phyloP scores from a whole-genome alignment of 2,888 invertebrate genomes.

The Polylopha cassiicola region DNA sequence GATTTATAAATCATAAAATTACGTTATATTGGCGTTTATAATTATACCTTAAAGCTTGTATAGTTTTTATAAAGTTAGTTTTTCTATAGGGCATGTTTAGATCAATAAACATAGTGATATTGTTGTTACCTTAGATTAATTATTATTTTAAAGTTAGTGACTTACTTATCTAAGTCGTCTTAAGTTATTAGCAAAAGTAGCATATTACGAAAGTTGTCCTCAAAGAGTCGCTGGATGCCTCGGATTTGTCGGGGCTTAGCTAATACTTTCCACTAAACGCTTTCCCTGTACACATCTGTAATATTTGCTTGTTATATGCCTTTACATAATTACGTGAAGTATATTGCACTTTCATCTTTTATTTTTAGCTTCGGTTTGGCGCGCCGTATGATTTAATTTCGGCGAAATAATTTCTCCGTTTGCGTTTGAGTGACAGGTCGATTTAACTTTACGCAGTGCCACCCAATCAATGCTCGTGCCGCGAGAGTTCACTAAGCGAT shows the following conservation, averaged over 20 bases:
- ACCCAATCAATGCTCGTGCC: conserved; percentile 31
- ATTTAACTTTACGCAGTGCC: conserved; percentile 40
- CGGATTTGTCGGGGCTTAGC: conserved; percentile 3
- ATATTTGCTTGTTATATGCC: background rate
- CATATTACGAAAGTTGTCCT: conserved; percentile 26
- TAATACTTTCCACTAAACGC: conserved; percentile 1
- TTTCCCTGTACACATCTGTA: background rate
- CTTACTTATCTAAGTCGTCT: conserved; percentile 12
- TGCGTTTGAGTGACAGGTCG: conserved; percentile 43
- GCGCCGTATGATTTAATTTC: conserved; percentile 19
- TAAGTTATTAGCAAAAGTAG: conserved; percentile 23
- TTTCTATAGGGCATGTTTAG: too few relatives aligned
- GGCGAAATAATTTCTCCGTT: conserved; percentile 21
- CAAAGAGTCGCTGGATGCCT: conserved; percentile 1
- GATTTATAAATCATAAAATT: too few relatives aligned
- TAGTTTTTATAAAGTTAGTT: too few relatives aligned
- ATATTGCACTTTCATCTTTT: conserved; percentile 9
- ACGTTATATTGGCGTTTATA: too few relatives aligned
- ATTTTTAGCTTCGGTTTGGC: conserved; percentile 2
- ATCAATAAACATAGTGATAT: too few relatives aligned
- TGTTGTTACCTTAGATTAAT: too few relatives aligned
- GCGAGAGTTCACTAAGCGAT: conserved; percentile 13
- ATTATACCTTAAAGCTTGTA: too few relatives aligned
- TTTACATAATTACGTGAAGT: too few relatives aligned
- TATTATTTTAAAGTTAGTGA: too few relatives aligned